These are phyloP conservation scores for Acanthosepion pharaonis DNA, from an alignment of 2,888 invertebrate genomes.

Conservation along the genomic window DNA sequence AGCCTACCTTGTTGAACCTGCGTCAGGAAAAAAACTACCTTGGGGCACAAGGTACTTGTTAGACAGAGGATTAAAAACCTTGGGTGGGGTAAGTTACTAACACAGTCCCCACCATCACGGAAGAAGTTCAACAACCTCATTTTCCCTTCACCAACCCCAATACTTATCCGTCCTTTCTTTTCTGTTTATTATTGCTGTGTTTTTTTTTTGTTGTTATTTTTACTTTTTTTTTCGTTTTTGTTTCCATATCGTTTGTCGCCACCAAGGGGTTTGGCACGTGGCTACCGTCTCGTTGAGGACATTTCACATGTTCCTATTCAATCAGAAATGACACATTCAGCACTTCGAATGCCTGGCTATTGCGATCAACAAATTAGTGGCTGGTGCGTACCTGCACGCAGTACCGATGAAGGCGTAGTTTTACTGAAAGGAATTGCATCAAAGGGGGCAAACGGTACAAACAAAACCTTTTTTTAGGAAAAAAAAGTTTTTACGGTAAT, in stretches of 20 bases:
- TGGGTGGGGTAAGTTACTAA: not conserved
- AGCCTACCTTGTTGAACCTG: not conserved
- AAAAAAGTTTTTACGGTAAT: not conserved
- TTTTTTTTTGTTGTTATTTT: not conserved
- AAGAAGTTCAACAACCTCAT: not conserved
- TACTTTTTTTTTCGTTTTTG: not conserved
- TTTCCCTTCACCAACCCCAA: not conserved
- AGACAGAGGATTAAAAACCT: not conserved
- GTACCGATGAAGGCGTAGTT: not conserved
- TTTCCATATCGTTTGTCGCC: not conserved
- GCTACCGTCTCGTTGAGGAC: slow-evolving; percentile 9
- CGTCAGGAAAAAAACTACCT: not conserved
- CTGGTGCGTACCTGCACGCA: not conserved
- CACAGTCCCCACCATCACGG: not conserved
- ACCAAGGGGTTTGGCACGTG: not conserved
- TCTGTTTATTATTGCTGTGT: not conserved
- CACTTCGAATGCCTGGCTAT: not conserved
- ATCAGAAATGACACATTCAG: not conserved
- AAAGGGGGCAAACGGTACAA: not conserved
- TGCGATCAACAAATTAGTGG: not conserved
- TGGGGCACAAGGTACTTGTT: not conserved
- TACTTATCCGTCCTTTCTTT: not conserved
- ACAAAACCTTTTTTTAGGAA: not conserved
- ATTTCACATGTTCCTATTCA: not conserved
- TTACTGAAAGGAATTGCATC: not conserved